Percentiles rank a stretch among this genome's conserved stretches.
Evolutionary conservation across 2,888 invertebrate genomes (phyloP).

Genomic region (Heliconius aoede): DNA sequence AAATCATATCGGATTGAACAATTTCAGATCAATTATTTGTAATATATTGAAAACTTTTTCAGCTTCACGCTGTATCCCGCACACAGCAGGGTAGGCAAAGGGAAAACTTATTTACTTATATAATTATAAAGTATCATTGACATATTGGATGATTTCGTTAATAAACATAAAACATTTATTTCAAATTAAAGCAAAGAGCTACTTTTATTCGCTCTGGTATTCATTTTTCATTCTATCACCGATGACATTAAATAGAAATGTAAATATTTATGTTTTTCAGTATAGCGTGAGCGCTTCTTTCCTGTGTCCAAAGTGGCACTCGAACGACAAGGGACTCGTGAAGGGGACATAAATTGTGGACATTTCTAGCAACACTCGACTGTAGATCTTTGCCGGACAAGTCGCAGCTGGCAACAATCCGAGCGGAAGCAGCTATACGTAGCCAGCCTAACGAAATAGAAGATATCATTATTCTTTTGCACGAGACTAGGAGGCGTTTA

Average conservation of each 20-base stretch:
- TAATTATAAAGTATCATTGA: not conserved
- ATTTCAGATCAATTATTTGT: no score
- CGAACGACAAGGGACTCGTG: slow-evolving; percentile 47
- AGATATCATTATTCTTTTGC: slow-evolving; percentile 80
- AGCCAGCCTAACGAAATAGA: slow-evolving; percentile 80
- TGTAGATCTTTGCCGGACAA: slow-evolving; percentile 65
- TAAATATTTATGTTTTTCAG: slow-evolving; percentile 45
- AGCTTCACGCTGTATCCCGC: no score
- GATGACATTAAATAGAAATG: slow-evolving; percentile 34
- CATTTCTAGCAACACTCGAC: slow-evolving; percentile 64
- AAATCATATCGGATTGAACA: not conserved
- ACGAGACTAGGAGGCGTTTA: slow-evolving; percentile 80
- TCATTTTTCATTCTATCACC: slow-evolving; percentile 24
- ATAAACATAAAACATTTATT: not conserved
- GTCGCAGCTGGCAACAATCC: slow-evolving; percentile 79
- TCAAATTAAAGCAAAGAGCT: not conserved
- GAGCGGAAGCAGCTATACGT: slow-evolving; percentile 74
- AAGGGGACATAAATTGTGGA: slow-evolving; percentile 54
- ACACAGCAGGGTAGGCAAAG: no score
- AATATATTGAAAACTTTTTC: no score
- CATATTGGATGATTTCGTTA: not conserved
- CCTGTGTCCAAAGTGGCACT: slow-evolving; percentile 45
- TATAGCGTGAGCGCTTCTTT: slow-evolving; percentile 44
- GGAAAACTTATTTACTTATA: not conserved
- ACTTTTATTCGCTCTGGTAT: not conserved